phyloP scores from a whole-genome alignment of 2,797 vertebrate species.

The Morelia viridis region DNA sequence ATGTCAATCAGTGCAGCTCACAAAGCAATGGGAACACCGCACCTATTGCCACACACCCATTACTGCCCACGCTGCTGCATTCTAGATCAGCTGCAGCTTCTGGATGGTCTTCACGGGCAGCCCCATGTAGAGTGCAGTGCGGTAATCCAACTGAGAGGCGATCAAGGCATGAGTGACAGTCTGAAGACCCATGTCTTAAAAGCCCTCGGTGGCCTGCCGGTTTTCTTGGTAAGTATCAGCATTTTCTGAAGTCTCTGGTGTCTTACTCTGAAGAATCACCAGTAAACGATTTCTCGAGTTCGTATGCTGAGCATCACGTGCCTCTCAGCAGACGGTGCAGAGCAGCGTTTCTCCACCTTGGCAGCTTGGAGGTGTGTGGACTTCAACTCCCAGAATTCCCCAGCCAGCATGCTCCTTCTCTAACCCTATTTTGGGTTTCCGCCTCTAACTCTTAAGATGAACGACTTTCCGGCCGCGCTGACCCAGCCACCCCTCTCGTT shows the following conservation, averaged over 20 bases:
- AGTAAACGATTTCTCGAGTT: not conserved
- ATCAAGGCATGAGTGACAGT: not conserved
- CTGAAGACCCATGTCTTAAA: not conserved
- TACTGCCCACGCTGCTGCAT: not conserved
- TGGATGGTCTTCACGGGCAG: not conserved
- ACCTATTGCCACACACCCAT: not conserved
- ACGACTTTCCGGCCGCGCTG: not conserved
- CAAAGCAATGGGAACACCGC: not conserved
- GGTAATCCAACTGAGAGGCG: not conserved
- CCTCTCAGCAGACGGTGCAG: too few species aligned
- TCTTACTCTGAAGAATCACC: not conserved
- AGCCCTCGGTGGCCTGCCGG: not conserved
- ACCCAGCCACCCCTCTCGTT: not conserved
- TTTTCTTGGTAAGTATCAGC: not conserved
- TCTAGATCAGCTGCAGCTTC: not conserved
- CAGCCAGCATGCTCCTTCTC: too few species aligned
- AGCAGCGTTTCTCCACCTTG: too few species aligned
- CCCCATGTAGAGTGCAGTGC: not conserved
- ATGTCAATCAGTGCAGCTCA: not conserved
- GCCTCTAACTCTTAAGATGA: not conserved
- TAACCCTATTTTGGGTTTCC: not conserved
- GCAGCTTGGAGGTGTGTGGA: too few species aligned
- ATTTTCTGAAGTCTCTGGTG: not conserved
- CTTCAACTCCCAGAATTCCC: too few species aligned
- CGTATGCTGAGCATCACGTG: not conserved